A percentile compares a stretch with the other conserved stretches of the same genome.
Conservation (phyloP, 2,797 vertebrate species). For the Cottoperca gobio region DNA sequence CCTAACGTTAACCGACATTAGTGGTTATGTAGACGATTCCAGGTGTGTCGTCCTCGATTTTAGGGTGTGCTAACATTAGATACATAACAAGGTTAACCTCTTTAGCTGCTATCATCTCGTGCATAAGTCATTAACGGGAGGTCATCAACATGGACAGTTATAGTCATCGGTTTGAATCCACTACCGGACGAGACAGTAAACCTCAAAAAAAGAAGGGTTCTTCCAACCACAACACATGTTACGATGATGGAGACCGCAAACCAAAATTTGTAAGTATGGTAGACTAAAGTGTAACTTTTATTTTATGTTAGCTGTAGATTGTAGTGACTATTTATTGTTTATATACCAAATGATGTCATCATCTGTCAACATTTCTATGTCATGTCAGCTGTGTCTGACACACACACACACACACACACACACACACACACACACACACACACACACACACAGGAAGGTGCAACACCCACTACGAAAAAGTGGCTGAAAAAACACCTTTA, state of each 20-base stretch:
- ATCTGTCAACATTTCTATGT: background rate
- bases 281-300: background rate
- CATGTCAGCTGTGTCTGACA: background rate
- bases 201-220: slow-evolving; percentile 76
- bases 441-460: background rate
- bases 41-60: background rate
- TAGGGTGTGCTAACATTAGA: background rate
- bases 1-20: background rate
- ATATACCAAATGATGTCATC: background rate
- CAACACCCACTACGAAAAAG: background rate
- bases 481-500: background rate
- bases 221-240: slow-evolving; percentile 30
- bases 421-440: background rate
- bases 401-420: background rate
- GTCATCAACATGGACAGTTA: slow-evolving; percentile 67
- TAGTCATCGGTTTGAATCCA: slow-evolving; percentile 64
- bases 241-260: slow-evolving; percentile 79
- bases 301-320: background rate
- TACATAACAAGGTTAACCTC: background rate
- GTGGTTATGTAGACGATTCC: background rate
- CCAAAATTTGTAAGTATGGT: slow-evolving; percentile 82
- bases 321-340: too few species aligned
- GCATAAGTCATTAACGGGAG: background rate
- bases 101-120: background rate
- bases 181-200: slow-evolving; percentile 72